Evolutionary conservation across 2,113 vertebrate genomes (phyloP).

Genomic region (Limnothrissa miodon): DNA sequence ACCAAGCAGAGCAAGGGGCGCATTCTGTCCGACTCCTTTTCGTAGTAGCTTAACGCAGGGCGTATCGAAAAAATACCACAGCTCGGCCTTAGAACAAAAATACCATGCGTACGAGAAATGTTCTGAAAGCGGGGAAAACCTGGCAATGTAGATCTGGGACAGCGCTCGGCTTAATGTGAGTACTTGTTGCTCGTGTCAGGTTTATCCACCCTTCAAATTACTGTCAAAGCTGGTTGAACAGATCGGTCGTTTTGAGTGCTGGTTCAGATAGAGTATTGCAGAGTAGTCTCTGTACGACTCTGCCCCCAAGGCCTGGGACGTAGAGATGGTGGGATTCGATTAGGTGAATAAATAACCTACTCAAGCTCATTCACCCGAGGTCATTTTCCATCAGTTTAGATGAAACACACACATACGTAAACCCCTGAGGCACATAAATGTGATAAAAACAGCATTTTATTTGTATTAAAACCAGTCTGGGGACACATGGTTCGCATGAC

Average conservation of each 20-base stretch:
- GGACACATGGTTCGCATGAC: slow-evolving; percentile 16
- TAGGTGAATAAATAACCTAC: slow-evolving; percentile 4
- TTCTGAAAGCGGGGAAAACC: not conserved
- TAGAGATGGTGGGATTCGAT: slow-evolving; percentile 14
- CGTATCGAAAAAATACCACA: slow-evolving; percentile 6
- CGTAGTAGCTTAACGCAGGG: slow-evolving; percentile 30
- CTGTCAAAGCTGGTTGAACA: not conserved
- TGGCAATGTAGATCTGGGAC: slow-evolving; percentile 17
- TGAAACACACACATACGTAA: slow-evolving; percentile 1
- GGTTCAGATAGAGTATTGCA: not conserved
- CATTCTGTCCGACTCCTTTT: slow-evolving; percentile 22
- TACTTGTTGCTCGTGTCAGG: not conserved
- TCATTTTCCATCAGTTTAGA: not conserved
- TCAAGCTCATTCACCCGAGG: slow-evolving; percentile 3
- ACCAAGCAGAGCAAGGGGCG: slow-evolving; percentile 56
- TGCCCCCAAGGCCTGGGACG: not conserved
- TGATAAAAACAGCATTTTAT: slow-evolving; percentile 31
- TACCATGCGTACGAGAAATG: slow-evolving; percentile 15
- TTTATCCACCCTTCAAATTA: not conserved
- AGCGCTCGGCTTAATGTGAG: not conserved
- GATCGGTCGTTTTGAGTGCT: not conserved
- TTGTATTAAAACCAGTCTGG: slow-evolving; percentile 26
- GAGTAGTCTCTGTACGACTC: not conserved
- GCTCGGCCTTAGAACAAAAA: slow-evolving; percentile 10
- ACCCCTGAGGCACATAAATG: not conserved